phyloP scores from a whole-genome alignment of 2,113 vertebrate species.

The Otis tarda region DNA sequence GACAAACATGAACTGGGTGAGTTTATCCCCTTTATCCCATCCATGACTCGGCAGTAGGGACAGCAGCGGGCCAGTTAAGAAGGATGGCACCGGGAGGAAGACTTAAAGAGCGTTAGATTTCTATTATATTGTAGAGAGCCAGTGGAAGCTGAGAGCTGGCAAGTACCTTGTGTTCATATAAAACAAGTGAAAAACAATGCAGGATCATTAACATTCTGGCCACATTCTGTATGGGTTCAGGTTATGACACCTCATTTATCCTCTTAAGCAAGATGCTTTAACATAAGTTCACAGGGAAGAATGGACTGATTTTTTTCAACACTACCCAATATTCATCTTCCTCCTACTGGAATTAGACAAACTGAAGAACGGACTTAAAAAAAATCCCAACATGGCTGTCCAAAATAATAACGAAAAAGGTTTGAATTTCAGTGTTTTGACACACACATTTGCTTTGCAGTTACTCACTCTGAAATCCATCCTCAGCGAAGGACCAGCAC shows the following conservation, averaged over 20 bases:
- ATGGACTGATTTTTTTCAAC: not conserved
- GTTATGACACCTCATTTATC: not conserved
- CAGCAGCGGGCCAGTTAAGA: not conserved
- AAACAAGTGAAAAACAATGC: not conserved
- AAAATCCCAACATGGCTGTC: not conserved
- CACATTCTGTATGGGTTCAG: not conserved
- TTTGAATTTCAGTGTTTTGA: not conserved
- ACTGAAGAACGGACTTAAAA: not conserved
- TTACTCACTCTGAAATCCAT: not conserved
- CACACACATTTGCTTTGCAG: not conserved
- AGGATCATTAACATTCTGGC: not conserved
- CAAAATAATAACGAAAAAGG: not conserved
- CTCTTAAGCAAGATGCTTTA: not conserved
- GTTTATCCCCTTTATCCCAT: not conserved
- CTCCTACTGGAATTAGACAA: not conserved
- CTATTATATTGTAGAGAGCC: not conserved
- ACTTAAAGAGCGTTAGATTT: not conserved
- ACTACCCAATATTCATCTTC: not conserved
- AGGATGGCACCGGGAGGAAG: not conserved
- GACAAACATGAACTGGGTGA: rapidly evolving
- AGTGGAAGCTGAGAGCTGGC: not conserved
- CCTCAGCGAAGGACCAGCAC: not conserved
- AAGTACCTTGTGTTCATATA: not conserved
- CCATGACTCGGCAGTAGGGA: rapidly evolving
- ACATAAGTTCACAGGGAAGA: not conserved